Conservation (phyloP, 1,140 invertebrate genomes). For the Euura saliciscinereae region DNA sequence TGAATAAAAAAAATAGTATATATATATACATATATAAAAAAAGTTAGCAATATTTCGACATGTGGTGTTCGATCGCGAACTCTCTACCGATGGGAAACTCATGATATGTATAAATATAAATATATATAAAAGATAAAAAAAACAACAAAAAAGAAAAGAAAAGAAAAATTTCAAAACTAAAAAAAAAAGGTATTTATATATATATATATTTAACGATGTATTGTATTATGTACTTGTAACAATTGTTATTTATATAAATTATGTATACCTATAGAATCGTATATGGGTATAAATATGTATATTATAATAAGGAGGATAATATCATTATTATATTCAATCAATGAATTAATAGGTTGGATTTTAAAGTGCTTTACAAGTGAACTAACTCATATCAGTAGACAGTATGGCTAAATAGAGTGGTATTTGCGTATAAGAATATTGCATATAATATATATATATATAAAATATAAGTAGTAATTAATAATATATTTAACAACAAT, state of each 20-base stretch:
- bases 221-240: neutral
- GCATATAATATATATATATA: slow-evolving; percentile 25
- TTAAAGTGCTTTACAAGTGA: slow-evolving; percentile 57
- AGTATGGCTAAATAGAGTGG: slow-evolving; percentile 36
- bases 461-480: slow-evolving; percentile 23
- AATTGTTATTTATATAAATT: neutral
- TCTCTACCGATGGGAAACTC: no score
- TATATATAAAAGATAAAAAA: slow-evolving; percentile 1
- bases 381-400: slow-evolving; percentile 55
- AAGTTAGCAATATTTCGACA: no score
- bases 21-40: no score
- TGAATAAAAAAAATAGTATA: no score
- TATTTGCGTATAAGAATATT: slow-evolving; percentile 15
- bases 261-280: neutral
- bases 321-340: slow-evolving; percentile 20
- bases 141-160: neutral
- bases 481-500: neutral
- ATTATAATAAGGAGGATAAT: slow-evolving; percentile 8
- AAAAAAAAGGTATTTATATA: neutral
- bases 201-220: neutral
- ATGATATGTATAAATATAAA: neutral
- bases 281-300: slow-evolving; percentile 20
- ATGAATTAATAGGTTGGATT: slow-evolving; percentile 44
- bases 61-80: no score
- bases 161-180: neutral